Conservation (phyloP, 2,797 vertebrate species). For the Thaleichthys pacificus region DNA sequence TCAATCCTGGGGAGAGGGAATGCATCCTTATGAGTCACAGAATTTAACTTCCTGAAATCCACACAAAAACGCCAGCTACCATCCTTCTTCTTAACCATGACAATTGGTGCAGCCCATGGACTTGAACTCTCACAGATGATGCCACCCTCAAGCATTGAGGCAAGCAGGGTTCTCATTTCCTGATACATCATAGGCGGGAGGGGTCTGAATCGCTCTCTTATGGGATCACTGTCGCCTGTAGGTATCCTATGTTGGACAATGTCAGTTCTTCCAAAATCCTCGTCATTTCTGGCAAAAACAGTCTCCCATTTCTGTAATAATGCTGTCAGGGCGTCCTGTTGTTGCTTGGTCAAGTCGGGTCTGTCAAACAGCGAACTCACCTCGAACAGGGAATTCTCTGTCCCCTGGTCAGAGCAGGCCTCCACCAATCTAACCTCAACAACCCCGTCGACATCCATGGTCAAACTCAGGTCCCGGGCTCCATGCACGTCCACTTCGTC, state of each 20-base stretch:
- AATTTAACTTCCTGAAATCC: slow-evolving; percentile 2
- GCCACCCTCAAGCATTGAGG: background rate
- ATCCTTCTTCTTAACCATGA: slow-evolving; percentile 13
- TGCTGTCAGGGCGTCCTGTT: background rate
- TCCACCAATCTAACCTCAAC: background rate
- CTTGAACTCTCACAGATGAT: slow-evolving; percentile 7
- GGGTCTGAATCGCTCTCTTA: background rate
- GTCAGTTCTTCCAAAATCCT: slow-evolving; percentile 8
- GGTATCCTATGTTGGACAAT: slow-evolving; percentile 4
- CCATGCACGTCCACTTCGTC: slow-evolving; percentile 1
- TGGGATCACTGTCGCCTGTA: no score
- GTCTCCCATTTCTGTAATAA: background rate
- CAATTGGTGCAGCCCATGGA: slow-evolving; percentile 6
- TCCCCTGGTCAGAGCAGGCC: background rate
- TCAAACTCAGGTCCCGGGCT: background rate
- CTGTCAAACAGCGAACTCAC: background rate
- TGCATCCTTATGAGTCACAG: slow-evolving; percentile 19
- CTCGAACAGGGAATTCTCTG: background rate
- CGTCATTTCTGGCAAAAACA: background rate
- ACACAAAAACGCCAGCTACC: slow-evolving; percentile 6
- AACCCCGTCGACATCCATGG: background rate
- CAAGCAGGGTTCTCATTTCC: background rate
- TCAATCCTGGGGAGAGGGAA: background rate
- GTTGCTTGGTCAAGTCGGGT: background rate
- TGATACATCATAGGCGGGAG: background rate